Base-by-base conservation (phyloP, 2,888 invertebrate species). In the Tinea semifulvella region DNA sequence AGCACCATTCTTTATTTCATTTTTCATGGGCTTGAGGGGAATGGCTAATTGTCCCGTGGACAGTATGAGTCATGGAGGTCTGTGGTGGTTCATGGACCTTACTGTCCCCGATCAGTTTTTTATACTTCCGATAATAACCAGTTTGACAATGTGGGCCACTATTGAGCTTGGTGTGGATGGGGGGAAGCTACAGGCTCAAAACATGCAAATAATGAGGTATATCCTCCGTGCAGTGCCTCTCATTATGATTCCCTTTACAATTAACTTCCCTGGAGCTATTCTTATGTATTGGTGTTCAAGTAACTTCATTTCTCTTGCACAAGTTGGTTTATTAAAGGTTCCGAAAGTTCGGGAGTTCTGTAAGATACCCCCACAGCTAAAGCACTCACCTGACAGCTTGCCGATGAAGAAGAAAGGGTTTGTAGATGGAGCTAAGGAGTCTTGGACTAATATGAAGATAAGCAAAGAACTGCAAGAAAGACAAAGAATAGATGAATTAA, bases 41-140 rank as follows among this genome's bases (percentile, higher is more conserved):
- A 97, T 99, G 97, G 88, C 95, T 1, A 90, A 89, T 58, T 84
- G 90, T 20, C 98, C 97, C 1, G 92, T 99, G 25, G 94, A 94
- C 31, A 96, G 96, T 61, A 85, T 98, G 84, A 84, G 86, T 50
- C 81, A 86, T 1, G 98, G 98, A 20, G 99, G 99, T 0, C 53
- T 94, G 1, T 88, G 84, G 56, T 99, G 98, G 98, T 97, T 99
- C 65, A 79, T 85, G 2, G 96, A 99, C 82, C 83, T 99, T 36
- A 96, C 97, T 1, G 67, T 94, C 7, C 84, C 91, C 2, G 99
- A 99, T 80, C 97, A 96, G 38, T 92, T 84, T 66, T 98, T 89
- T 60, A 52, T 92, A 10, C 75, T 99, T 46, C 98, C 98, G 0
- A 4, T 96, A 1, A 79, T 96, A 42, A 97, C 97, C 1, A 88